A percentile compares a stretch with the other conserved stretches of the same genome.
These are phyloP conservation scores for Phania funesta DNA, from an alignment of 2,888 invertebrate genomes.

Conservation along the genomic window DNA sequence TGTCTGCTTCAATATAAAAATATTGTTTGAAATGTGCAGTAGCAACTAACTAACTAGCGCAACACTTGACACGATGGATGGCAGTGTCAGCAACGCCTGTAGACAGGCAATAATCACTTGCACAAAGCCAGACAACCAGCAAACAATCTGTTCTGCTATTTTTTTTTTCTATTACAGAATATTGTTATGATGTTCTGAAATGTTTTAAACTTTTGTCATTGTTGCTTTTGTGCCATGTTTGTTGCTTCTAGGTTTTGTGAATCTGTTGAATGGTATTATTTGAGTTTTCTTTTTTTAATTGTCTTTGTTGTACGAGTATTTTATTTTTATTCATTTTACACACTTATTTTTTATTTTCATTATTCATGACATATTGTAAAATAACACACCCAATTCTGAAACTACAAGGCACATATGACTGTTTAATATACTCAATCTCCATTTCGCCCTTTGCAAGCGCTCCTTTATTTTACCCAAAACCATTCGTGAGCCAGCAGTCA, in stretches of 20 bases:
- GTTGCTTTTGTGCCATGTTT: constrained; percentile 31
- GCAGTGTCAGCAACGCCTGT: constrained; percentile 48
- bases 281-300: not conserved
- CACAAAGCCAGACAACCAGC: not conserved
- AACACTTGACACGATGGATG: constrained; percentile 56
- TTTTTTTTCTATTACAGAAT: constrained; percentile 39
- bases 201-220: constrained; percentile 26
- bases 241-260: constrained; percentile 42
- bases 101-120: constrained; percentile 34
- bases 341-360: constrained; percentile 42
- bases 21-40: constrained; percentile 33
- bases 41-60: constrained; percentile 21
- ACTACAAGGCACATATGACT: not conserved
- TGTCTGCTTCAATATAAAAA: constrained; percentile 44
- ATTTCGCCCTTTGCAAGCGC: constrained; percentile 6
- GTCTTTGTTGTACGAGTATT: constrained; percentile 2
- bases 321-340: constrained; percentile 27
- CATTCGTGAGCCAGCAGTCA: not conserved
- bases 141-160: constrained; percentile 28
- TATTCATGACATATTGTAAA: constrained; percentile 62
- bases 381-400: constrained; percentile 60
- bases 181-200: constrained; percentile 11
- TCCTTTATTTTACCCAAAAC: constrained; percentile 18
- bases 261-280: constrained; percentile 9
- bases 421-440: not conserved